Percentiles rank a stretch among this genome's conserved stretches.
phyloP scores from a whole-genome alignment of 2,888 invertebrate species.

The Hydropsyche betteni region DNA sequence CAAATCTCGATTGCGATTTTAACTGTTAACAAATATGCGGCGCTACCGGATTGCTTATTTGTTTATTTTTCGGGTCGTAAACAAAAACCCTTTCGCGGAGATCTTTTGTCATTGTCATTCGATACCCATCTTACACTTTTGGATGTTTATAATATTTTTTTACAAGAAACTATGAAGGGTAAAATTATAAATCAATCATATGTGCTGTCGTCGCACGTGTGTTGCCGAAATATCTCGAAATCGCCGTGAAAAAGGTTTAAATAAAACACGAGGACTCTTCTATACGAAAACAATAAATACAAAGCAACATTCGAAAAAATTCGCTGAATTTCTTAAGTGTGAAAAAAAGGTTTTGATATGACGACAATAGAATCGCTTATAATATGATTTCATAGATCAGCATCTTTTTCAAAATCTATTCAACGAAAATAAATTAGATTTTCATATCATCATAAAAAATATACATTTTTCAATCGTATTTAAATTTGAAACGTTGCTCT shows the following conservation, averaged over 20 bases:
- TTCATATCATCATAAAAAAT: too few species aligned
- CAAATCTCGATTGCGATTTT: too few species aligned
- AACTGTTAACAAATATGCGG: not conserved
- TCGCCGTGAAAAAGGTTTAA: constrained; percentile 42
- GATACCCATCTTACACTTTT: constrained; percentile 15
- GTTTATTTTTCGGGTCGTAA: too few species aligned
- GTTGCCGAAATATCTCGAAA: constrained; percentile 26
- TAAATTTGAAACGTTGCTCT: too few species aligned
- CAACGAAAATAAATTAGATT: too few species aligned
- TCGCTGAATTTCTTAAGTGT: constrained; percentile 6
- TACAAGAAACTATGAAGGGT: constrained; percentile 19
- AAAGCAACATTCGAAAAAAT: constrained; percentile 19
- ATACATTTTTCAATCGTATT: too few species aligned
- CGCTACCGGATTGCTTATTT: not conserved
- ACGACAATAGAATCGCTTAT: constrained; percentile 21
- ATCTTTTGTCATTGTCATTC: constrained; percentile 15
- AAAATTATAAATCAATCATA: constrained; percentile 47
- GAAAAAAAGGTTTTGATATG: constrained; percentile 5
- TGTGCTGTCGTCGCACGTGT: constrained; percentile 42
- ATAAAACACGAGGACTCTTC: constrained; percentile 37
- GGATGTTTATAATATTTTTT: constrained; percentile 19
- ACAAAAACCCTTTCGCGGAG: not conserved
- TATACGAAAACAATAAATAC: not conserved
- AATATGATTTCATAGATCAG: not conserved
- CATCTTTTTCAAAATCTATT: too few species aligned